These are phyloP conservation scores for Kryptolebias ocellatus DNA, from an alignment of 2,797 vertebrate species.

Conservation along the genomic window DNA sequence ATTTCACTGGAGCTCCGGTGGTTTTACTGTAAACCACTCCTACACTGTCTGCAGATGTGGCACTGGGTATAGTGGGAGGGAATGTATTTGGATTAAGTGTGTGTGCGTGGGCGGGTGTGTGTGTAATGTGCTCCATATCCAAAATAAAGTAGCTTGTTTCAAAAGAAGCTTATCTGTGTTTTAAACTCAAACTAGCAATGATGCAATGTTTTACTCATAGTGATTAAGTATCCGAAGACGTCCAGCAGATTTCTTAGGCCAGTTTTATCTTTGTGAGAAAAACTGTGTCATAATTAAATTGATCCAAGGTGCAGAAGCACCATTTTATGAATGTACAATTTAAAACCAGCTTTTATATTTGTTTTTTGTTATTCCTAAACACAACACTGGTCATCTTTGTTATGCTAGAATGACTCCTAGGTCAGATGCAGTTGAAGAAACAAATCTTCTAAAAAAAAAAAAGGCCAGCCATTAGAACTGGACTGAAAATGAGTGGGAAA, in stretches of 20 bases:
- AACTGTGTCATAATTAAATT: background rate
- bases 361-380: background rate
- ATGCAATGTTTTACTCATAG: conserved; percentile 3
- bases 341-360: background rate
- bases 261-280: background rate
- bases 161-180: conserved; percentile 28
- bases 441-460: too few species aligned
- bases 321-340: background rate
- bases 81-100: conserved; percentile 8
- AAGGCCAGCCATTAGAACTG: too few species aligned
- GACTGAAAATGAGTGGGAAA: too few species aligned
- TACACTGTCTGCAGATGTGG: conserved; percentile 77
- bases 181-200: conserved; percentile 17
- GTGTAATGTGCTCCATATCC: conserved; percentile 11
- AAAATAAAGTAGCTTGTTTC: conserved; percentile 34
- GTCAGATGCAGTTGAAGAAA: too few species aligned
- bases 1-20: conserved; percentile 67
- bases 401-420: too few species aligned
- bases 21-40: conserved; percentile 80
- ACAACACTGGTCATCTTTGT: background rate
- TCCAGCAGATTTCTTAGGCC: conserved; percentile 8
- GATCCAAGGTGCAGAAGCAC: background rate
- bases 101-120: conserved; percentile 19
- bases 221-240: background rate
- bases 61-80: conserved; percentile 49